Evolutionary conservation across 92 coral and sea anemone species (phyloP), one percentile per base, ranked within the genome.

Genomic region (Metridium senile): DNA sequence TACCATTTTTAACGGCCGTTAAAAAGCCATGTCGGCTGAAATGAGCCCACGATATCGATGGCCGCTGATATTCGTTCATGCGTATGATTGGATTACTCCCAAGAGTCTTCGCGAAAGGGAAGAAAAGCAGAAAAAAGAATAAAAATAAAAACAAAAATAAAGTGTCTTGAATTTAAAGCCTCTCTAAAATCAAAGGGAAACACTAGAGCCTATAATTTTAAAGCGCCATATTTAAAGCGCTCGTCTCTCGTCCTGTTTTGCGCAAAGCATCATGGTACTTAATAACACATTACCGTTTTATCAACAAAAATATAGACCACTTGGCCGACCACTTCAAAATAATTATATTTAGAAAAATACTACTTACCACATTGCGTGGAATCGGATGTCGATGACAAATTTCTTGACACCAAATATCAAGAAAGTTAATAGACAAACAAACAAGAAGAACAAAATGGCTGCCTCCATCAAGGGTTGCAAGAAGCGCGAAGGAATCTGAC

Each of bases 1-100:
- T 88, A 91, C 97, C 97, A 91, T 91, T 91, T 79, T 26, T 67
- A 78, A 58, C 66, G 89, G 88, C 93, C 93, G 97, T 91, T 85
- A 89, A 68, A 63, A 58, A 70, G 93, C 86, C 78, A 73, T 58
- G 84, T 86, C 81, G 64, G 67, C 72, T 54, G 45, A 49, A 9
- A 70, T 71, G 97, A 74, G 97, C 97, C 97, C 88, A 83, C 97
- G 90, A 28, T 58, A 1, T 20, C 33, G 29, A 26, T 13, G 31
- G 9, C 61, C 56, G 32, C 68, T 17, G 64, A 62, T 34, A 73
- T 22, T n/a, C 33, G 33, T 29, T 29, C 54, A 73, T 73, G 78
- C 78, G 57, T 22, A 1, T 4, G 39, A 7, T 30, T 11, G 1
- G 31, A 63, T 29, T 28, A 2, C 45, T 54, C 26, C 69, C 69